These are phyloP conservation scores for Eubasilissa regina DNA, from an alignment of 1,140 invertebrate genomes.

Conservation along the genomic window DNA sequence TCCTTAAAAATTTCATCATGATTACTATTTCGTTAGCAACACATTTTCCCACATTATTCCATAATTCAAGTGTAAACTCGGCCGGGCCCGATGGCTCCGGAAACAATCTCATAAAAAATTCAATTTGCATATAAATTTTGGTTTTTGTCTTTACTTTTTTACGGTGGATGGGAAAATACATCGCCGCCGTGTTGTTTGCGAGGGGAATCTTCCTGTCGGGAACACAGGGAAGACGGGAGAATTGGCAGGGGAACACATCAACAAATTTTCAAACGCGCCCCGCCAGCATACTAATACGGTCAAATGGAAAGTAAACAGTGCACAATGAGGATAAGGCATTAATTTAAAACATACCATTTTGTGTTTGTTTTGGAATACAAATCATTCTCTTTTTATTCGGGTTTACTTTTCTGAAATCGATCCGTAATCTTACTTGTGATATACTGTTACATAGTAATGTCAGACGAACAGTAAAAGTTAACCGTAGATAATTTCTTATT, in stretches of 20 bases:
- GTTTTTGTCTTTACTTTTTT: slow-evolving; percentile 20
- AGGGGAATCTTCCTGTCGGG: neutral
- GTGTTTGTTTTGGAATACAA: neutral
- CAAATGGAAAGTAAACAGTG: neutral
- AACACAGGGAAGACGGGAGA: neutral
- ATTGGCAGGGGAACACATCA: slow-evolving; percentile 2
- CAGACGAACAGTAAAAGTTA: too few relatives aligned
- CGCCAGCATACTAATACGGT: neutral
- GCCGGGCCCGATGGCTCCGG: neutral
- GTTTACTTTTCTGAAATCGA: neutral
- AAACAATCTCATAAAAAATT: slow-evolving; percentile 17
- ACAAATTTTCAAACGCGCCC: slow-evolving; percentile 15
- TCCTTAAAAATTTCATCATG: too few relatives aligned
- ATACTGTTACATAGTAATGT: too few relatives aligned
- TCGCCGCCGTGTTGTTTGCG: neutral
- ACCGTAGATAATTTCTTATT: too few relatives aligned
- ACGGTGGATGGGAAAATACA: slow-evolving; percentile 22
- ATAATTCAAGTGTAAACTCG: neutral
- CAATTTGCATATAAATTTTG: slow-evolving; percentile 40
- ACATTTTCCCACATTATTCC: slow-evolving; percentile 1
- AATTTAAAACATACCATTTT: neutral
- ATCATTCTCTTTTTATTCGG: neutral
- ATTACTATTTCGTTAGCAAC: too few relatives aligned
- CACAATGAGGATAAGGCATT: neutral
- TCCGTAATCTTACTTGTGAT: too few relatives aligned